Evolutionary conservation across 37 sponge, comb jelly and placozoan genomes (phyloP).

Genomic region (Corticium candelabrum): DNA sequence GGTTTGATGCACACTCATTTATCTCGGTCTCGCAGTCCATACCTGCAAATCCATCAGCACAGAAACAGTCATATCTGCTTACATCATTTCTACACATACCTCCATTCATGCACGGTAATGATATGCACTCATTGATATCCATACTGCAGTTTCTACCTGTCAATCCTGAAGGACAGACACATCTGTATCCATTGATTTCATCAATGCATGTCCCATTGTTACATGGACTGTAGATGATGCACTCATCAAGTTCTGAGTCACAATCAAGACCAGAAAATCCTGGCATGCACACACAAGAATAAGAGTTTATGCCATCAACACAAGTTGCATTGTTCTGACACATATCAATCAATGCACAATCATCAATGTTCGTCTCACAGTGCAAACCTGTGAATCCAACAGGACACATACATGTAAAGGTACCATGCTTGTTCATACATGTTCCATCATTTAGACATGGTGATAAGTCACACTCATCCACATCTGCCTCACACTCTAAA

Average conservation of each 20-base stretch:
- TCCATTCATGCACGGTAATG: background rate
- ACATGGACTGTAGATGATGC: background rate
- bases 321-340: conserved; percentile 22
- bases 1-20: background rate
- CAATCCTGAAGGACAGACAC: background rate
- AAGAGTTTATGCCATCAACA: background rate
- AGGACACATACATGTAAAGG: conserved; percentile 21
- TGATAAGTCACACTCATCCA: conserved; percentile 1
- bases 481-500: conserved; percentile 2
- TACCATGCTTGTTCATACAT: background rate
- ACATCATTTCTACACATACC: background rate
- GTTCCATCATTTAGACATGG: conserved; percentile 25
- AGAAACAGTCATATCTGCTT: background rate
- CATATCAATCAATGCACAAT: background rate
- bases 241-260: background rate
- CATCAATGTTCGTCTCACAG: background rate
- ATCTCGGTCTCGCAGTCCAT: conserved; percentile 9
- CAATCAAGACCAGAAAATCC: background rate
- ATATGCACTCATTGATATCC: background rate
- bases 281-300: background rate
- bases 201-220: conserved; percentile 6
- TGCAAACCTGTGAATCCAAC: conserved; percentile 17
- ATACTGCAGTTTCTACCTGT: background rate
- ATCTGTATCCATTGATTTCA: background rate
- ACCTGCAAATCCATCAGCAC: conserved; percentile 10